Conservation (phyloP, 2,113 vertebrate species). For the Sakesphorus luctuosus region DNA sequence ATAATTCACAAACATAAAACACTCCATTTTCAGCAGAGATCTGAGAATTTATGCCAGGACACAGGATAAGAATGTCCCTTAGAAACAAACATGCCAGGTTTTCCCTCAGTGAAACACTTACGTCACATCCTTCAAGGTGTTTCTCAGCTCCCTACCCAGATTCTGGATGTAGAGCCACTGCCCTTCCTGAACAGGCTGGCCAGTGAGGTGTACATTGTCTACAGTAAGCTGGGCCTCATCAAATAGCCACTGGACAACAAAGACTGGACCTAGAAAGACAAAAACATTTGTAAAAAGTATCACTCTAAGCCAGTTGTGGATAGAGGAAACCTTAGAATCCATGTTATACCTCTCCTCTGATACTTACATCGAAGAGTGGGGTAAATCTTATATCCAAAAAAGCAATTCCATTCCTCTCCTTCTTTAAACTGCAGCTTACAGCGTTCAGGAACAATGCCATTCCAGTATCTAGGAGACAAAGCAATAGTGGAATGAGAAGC, state of each 20-base stretch:
- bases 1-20: not conserved
- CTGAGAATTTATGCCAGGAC: not conserved
- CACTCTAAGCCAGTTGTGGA: not conserved
- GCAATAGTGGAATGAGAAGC: not conserved
- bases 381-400: slow-evolving; percentile 97
- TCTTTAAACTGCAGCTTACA: slow-evolving; percentile 87
- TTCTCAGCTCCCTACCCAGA: slow-evolving; percentile 90
- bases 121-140: slow-evolving; percentile 94
- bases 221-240: slow-evolving; percentile 96
- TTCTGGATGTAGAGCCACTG: slow-evolving; percentile 99
- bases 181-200: slow-evolving; percentile 94
- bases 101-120: slow-evolving; percentile 74
- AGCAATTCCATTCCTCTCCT: slow-evolving; percentile 98
- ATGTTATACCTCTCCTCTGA: not conserved
- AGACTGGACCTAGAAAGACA: slow-evolving; percentile 85
- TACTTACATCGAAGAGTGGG: slow-evolving; percentile 93
- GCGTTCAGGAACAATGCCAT: slow-evolving; percentile 89
- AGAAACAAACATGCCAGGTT: not conserved
- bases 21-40: not conserved
- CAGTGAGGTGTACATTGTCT: slow-evolving; percentile 95
- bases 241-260: slow-evolving; percentile 98
- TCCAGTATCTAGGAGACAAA: slow-evolving; percentile 88
- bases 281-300: not conserved
- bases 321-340: not conserved
- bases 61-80: not conserved